phyloP scores from a whole-genome alignment of 2,888 invertebrate species.

The Cephus pygmeus region DNA sequence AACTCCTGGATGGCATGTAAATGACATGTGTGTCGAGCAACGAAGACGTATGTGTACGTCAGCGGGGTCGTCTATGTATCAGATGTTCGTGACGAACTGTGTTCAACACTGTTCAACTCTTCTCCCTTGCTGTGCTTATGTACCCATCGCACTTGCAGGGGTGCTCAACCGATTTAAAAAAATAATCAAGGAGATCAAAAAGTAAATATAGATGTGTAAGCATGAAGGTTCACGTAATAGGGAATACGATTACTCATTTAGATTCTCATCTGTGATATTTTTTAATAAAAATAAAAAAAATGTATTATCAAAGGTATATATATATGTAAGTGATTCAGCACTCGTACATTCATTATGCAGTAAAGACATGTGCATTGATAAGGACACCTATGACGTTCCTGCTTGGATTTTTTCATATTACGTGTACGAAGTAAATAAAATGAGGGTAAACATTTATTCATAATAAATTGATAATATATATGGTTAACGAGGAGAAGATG shows the following conservation, averaged over 20 bases:
- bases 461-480: background rate
- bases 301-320: background rate
- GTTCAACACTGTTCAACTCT: background rate
- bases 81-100: slow-evolving; percentile 2
- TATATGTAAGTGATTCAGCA: background rate
- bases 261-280: background rate
- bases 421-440: background rate
- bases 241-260: background rate
- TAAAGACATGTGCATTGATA: background rate
- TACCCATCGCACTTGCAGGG: background rate
- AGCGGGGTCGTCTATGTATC: background rate
- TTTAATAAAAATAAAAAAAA: background rate
- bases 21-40: slow-evolving; percentile 26
- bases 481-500: background rate
- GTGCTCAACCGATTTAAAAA: background rate
- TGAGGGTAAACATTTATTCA: background rate
- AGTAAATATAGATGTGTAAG: background rate
- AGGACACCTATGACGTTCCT: background rate
- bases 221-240: background rate
- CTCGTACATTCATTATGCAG: background rate
- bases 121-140: slow-evolving; percentile 3
- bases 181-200: background rate
- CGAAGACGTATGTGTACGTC: background rate
- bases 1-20: slow-evolving; percentile 20
- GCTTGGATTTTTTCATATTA: background rate